Percentiles rank a stretch among this genome's conserved stretches.
Evolutionary conservation across 1,140 invertebrate genomes (phyloP).

Genomic region (Saccostrea echinata): DNA sequence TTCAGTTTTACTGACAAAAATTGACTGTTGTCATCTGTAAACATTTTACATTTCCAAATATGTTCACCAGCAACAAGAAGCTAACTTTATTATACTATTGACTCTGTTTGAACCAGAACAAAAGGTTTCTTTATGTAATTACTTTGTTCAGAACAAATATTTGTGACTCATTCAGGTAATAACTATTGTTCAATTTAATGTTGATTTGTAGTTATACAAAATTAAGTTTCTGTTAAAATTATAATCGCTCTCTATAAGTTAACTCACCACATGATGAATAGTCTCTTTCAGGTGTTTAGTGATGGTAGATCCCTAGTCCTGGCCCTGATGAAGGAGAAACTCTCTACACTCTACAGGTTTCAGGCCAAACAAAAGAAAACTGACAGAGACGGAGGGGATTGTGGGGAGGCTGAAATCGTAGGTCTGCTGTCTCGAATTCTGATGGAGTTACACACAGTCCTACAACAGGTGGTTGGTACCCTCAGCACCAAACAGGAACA

Average conservation of each 20-base stretch:
- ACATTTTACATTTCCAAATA: too few species aligned
- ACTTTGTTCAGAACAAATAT: too few species aligned
- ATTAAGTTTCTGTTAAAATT: too few species aligned
- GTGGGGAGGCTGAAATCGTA: constrained; percentile 48
- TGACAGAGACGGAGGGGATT: background rate
- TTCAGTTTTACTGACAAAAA: too few species aligned
- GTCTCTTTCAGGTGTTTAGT: constrained; percentile 4
- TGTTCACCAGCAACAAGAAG: too few species aligned
- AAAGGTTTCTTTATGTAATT: too few species aligned
- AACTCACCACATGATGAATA: background rate
- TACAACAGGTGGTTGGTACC: constrained; percentile 51
- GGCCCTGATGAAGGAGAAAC: background rate
- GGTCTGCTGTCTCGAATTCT: constrained; percentile 56
- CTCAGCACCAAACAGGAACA: constrained; percentile 52
- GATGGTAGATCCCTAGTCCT: background rate
- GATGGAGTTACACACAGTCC: constrained; percentile 47
- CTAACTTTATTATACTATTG: too few species aligned
- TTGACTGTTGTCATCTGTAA: too few species aligned
- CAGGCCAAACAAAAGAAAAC: background rate
- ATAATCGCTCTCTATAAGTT: background rate
- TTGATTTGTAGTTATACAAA: too few species aligned
- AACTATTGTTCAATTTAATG: too few species aligned
- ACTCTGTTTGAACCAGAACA: too few species aligned
- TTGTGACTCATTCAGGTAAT: too few species aligned
- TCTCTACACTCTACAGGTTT: constrained; percentile 22